Conservation (phyloP, 2,113 vertebrate genomes). For the Chionis minor region DNA sequence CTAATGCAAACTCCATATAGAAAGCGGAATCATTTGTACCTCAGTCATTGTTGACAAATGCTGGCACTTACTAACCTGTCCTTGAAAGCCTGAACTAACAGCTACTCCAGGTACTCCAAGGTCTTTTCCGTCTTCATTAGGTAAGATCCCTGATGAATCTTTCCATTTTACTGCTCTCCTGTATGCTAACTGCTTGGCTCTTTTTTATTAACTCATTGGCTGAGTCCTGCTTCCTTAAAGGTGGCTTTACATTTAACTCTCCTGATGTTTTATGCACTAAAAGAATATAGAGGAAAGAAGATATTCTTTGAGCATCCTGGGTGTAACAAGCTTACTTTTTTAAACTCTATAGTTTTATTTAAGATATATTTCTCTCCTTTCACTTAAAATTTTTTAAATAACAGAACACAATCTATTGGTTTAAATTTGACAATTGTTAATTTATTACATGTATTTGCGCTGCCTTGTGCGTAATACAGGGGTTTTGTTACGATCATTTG, state of each 20-base stretch:
- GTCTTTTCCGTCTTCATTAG: not conserved
- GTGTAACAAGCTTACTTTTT: not conserved
- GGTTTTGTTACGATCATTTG: not conserved
- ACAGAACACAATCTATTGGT: not conserved
- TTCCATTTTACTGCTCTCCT: constrained; percentile 10
- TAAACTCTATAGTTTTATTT: not conserved
- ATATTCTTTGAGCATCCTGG: not conserved
- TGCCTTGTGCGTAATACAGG: not conserved
- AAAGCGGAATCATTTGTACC: not conserved
- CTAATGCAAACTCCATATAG: not conserved
- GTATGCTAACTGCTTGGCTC: not conserved
- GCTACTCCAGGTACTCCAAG: not conserved
- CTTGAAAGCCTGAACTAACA: constrained; percentile 6
- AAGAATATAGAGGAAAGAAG: not conserved
- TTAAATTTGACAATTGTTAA: not conserved
- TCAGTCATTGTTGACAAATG: not conserved
- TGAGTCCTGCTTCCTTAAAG: not conserved
- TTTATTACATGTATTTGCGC: not conserved
- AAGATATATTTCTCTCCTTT: not conserved
- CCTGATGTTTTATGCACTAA: not conserved
- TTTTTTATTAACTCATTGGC: not conserved
- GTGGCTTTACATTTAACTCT: not conserved
- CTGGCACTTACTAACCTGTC: not conserved
- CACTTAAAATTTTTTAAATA: not conserved
- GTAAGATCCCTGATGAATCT: constrained; percentile 22